Evolutionary conservation across 2,888 invertebrate species (phyloP).

Genomic region (Zelleria hepariella): DNA sequence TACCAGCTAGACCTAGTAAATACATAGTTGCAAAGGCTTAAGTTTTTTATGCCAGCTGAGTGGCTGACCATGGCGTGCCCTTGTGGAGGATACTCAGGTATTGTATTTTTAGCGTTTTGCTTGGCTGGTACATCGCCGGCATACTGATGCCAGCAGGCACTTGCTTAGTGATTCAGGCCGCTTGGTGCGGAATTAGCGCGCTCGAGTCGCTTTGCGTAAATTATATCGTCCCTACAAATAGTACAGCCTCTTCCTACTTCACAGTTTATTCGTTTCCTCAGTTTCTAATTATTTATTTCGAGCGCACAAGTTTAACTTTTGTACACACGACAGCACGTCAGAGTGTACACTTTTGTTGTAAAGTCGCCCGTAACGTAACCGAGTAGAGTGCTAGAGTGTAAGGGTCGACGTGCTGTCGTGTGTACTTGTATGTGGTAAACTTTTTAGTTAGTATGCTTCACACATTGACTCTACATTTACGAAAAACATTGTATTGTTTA

Average conservation of each 20-base stretch:
- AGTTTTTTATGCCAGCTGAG: background rate
- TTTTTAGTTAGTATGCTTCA: background rate
- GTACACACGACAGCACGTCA: too few species aligned
- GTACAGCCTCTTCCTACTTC: constrained; percentile 5
- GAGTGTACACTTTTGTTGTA: too few species aligned
- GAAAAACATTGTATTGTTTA: background rate
- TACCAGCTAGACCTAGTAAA: too few species aligned
- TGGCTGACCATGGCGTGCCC: constrained; percentile 49
- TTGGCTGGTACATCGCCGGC: constrained; percentile 37
- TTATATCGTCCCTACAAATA: constrained; percentile 5
- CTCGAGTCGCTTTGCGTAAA: constrained; percentile 42
- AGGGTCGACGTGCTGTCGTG: too few species aligned
- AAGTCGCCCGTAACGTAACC: too few species aligned
- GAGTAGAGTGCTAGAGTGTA: too few species aligned
- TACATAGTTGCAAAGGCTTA: too few species aligned
- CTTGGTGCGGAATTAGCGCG: constrained; percentile 59
- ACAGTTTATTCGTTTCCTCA: background rate
- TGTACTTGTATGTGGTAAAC: background rate
- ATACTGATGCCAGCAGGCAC: constrained; percentile 51
- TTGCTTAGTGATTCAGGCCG: constrained; percentile 53
- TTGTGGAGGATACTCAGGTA: constrained; percentile 29
- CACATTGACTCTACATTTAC: background rate
- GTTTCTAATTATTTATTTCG: background rate
- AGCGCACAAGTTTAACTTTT: background rate
- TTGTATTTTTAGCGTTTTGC: constrained; percentile 66